Base-by-base conservation (phyloP, 37 sponge, comb jelly and placozoan genomes). In the Agelas oroides region DNA sequence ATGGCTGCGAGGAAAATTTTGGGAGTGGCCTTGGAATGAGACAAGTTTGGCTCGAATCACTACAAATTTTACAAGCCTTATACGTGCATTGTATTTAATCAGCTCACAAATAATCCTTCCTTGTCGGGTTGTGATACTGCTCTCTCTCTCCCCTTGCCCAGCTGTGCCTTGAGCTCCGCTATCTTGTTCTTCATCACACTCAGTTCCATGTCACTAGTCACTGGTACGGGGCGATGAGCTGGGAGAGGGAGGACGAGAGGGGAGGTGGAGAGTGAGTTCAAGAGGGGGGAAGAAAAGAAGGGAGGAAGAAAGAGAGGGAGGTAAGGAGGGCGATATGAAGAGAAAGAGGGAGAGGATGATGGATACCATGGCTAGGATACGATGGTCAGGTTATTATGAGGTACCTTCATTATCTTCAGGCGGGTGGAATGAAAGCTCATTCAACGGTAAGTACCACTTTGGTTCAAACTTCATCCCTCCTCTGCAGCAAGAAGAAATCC, bases 371-470 rank as follows among this genome's bases (percentile, higher is more conserved):
- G 27, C 5, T 23, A 46, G 46, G 46, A 46, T 46, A 46, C 46
- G 46, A 3, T 46, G 8, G 46, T 46, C n/a, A 46, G 46, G 46
- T 12, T 69, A 35, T 13, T 38, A 34, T 8, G 16, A 20, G 34
- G 20, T 53, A 86, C 78, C 78, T 70, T 77, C 86, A 40, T 52
- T 23, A 11, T 77, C 84, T 17, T 83, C 89, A 23, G 78, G 71
- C 0, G 89, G 89, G 34, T 86, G 72, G 67, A 95, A 92, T 24
- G 36, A 23, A n/a, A 92, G 71, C 25, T 95, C 87, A 32, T 72
- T 34, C 25, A 95, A 90, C 23, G 92, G 90, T 6, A 95, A 65
- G 62, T 86, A 92, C 96, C 96, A 95, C 58, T 95, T 95, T 55
- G 81, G 83, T 30, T 95, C 96, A 72, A 89, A 82, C 82, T 93